Evolutionary conservation across 2,113 vertebrate species (phyloP).

Genomic region (Brevimyrus niger): DNA sequence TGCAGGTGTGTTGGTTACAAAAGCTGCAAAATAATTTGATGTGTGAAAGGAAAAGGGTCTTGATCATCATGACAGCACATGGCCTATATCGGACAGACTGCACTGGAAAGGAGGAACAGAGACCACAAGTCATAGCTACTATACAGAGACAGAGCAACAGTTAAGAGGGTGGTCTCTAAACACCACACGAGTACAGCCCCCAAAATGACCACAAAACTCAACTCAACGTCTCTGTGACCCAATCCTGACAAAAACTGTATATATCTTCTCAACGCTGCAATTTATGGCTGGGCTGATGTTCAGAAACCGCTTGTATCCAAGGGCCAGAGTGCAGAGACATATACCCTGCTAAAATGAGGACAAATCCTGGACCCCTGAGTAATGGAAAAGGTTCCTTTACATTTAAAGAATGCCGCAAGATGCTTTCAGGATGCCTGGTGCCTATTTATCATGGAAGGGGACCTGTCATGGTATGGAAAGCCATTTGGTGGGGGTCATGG

Average conservation of each 20-base stretch:
- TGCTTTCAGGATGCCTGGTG: background rate
- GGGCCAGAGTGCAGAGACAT: background rate
- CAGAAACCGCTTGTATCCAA: background rate
- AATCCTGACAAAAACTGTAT: background rate
- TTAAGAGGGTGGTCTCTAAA: background rate
- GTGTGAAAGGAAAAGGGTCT: background rate
- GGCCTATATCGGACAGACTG: background rate
- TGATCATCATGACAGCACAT: background rate
- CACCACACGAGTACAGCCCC: background rate
- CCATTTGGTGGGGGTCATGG: background rate
- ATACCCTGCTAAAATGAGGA: background rate
- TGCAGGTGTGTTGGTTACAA: background rate
- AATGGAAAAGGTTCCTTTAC: background rate
- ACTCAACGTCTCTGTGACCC: background rate
- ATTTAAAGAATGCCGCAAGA: background rate
- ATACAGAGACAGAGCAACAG: background rate
- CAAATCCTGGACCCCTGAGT: background rate
- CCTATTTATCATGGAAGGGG: background rate
- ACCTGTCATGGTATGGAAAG: background rate
- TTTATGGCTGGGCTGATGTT: background rate
- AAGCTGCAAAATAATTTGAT: background rate
- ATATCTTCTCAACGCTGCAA: background rate
- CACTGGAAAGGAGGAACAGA: background rate
- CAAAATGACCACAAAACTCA: background rate
- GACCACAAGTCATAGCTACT: background rate